Conservation (phyloP, 2,888 invertebrate genomes). For the Allygus modestus region DNA sequence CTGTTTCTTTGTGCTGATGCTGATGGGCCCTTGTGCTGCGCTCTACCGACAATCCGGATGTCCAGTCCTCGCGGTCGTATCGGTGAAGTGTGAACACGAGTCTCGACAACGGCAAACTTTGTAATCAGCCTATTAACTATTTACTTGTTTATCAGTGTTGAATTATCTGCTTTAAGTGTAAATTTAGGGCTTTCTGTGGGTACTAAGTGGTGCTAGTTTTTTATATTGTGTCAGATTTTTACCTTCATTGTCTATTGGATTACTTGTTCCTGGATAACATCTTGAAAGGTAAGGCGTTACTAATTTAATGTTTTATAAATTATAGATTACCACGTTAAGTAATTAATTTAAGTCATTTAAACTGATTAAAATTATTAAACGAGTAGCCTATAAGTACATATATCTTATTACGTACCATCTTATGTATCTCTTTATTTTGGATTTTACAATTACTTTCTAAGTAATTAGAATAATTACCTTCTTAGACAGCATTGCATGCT, state of each 20-base stretch:
- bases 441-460: too few species aligned
- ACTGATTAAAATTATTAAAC: too few species aligned
- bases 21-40: background rate
- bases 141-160: background rate
- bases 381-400: too few species aligned
- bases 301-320: too few species aligned
- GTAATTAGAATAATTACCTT: too few species aligned
- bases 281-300: background rate
- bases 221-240: constrained; percentile 5
- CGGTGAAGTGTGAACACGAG: constrained; percentile 19
- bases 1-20: constrained; percentile 7
- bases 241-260: background rate
- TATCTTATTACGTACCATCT: too few species aligned
- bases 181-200: background rate
- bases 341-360: too few species aligned
- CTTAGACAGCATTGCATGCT: too few species aligned
- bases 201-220: constrained; percentile 28
- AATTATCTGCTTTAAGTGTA: constrained; percentile 21
- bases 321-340: background rate
- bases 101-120: background rate
- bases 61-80: background rate
- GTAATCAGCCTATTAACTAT: background rate
- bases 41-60: constrained; percentile 10
- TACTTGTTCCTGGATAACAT: constrained; percentile 26
- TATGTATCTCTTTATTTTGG: too few species aligned